Percentiles rank a stretch among this genome's conserved stretches.
Conservation (phyloP, 2,113 vertebrate species). For the Crypturellus undulatus region DNA sequence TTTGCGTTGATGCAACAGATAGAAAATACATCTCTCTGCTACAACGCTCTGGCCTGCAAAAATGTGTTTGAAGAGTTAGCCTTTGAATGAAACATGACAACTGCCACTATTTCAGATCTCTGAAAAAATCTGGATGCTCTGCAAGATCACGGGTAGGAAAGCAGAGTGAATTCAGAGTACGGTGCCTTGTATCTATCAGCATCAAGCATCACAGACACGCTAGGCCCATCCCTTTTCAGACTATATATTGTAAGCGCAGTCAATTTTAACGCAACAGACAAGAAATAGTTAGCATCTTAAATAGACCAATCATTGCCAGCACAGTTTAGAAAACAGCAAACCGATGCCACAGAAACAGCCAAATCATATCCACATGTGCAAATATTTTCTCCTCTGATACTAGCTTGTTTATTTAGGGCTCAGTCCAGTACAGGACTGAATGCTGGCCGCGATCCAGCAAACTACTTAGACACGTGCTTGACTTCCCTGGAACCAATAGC, state of each 20-base stretch:
- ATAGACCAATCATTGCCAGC: background rate
- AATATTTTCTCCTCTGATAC: slow-evolving; percentile 24
- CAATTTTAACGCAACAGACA: slow-evolving; percentile 28
- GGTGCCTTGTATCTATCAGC: background rate
- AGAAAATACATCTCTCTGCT: background rate
- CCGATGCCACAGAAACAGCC: slow-evolving; percentile 33
- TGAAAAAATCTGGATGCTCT: background rate
- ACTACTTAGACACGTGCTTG: slow-evolving; percentile 33
- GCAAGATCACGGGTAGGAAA: slow-evolving; percentile 5
- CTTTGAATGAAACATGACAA: background rate
- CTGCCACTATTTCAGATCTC: background rate
- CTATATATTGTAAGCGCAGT: background rate
- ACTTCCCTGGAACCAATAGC: background rate
- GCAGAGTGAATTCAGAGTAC: background rate
- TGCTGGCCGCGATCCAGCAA: slow-evolving; percentile 10
- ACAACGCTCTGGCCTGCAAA: background rate
- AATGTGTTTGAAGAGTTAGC: background rate
- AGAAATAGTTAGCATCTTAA: slow-evolving; percentile 37
- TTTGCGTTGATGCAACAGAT: slow-evolving; percentile 19
- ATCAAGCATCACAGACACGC: background rate
- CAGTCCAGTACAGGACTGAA: slow-evolving; percentile 14
- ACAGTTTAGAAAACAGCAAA: slow-evolving; percentile 24
- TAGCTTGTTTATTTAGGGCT: slow-evolving; percentile 44
- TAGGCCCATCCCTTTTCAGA: background rate
- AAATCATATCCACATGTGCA: slow-evolving; percentile 41